Conservation (phyloP, 2,113 vertebrate genomes). For the Melanotaenia duboulayi region DNA sequence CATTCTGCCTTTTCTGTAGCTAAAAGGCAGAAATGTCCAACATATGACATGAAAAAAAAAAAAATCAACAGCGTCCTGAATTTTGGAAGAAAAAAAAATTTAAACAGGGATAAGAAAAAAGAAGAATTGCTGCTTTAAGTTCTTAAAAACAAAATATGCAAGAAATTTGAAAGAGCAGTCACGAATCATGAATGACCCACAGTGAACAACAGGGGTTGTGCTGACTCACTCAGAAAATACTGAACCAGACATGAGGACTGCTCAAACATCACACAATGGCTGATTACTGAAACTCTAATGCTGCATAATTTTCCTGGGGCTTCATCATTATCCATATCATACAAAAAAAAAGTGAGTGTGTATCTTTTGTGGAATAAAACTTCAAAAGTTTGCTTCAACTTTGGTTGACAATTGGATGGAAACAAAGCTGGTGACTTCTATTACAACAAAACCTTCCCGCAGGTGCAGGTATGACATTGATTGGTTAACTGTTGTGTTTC, state of each 20-base stretch:
- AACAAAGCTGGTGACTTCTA: no score
- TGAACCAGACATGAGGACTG: neutral
- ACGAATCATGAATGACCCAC: conserved; percentile 12
- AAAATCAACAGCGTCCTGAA: conserved; percentile 1
- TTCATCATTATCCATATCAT: neutral
- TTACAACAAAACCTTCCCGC: no score
- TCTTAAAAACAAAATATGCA: neutral
- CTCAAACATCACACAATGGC: neutral
- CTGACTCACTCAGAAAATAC: conserved; percentile 17
- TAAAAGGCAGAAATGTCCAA: neutral
- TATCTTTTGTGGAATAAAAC: neutral
- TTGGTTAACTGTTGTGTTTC: no score
- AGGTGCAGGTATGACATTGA: no score
- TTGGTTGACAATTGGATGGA: no score
- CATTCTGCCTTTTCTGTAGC: neutral
- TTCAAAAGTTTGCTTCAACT: no score
- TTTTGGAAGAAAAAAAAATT: conserved; percentile 1
- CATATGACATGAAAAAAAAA: neutral
- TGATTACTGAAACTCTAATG: neutral
- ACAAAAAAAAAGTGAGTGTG: neutral
- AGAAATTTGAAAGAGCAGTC: neutral
- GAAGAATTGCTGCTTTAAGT: neutral
- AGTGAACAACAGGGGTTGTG: conserved; percentile 30
- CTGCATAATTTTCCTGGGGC: neutral
- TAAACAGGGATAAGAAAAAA: neutral